Conservation (phyloP, 2,113 vertebrate species). For the Austrofundulus limnaeus region DNA sequence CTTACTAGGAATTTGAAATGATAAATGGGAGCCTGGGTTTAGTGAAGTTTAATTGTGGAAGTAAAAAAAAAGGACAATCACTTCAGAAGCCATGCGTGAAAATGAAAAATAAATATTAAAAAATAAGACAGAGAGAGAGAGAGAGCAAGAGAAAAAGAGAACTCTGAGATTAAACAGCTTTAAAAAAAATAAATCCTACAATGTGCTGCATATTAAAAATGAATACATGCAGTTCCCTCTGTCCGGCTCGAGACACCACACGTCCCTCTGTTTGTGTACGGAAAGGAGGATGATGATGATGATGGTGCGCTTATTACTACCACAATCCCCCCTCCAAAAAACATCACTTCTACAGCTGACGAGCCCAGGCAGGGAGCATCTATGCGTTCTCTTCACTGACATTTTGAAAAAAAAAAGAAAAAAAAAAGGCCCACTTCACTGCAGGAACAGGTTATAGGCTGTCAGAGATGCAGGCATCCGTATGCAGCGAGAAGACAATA, state of each 20-base stretch:
- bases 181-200: too few relatives aligned
- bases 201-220: too few relatives aligned
- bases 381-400: neutral
- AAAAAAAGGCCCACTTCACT: constrained; percentile 19
- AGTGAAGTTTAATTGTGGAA: constrained; percentile 16
- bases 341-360: neutral
- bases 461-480: constrained; percentile 19
- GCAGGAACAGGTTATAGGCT: constrained; percentile 37
- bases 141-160: too few relatives aligned
- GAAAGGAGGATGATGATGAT: neutral
- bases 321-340: neutral
- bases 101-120: neutral
- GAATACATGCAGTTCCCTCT: neutral
- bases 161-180: too few relatives aligned
- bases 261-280: neutral
- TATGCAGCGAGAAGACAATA: constrained; percentile 50
- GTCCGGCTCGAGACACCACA: neutral
- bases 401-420: constrained; percentile 19
- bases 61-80: constrained; percentile 14
- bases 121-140: constrained; percentile 4
- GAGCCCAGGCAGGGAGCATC: neutral
- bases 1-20: neutral
- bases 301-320: neutral
- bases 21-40: neutral
- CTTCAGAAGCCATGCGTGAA: constrained; percentile 24